Evolutionary conservation across 2,888 invertebrate genomes (phyloP), one percentile per base, ranked within the genome.

Genomic region (Nemoura dubitans): DNA sequence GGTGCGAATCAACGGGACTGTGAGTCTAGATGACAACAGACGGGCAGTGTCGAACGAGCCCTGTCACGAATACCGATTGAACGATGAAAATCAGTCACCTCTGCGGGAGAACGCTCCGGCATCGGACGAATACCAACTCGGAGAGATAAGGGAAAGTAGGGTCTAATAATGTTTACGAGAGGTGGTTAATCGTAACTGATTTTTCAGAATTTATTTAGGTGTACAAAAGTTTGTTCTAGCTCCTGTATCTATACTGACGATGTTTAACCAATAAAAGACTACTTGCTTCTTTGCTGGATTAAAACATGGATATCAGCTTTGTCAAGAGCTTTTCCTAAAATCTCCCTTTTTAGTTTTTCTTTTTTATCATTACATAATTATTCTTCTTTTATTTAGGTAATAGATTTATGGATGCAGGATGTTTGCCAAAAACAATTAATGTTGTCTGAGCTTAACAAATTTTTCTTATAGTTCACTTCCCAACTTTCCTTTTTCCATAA

Each of bases 11-110:
- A 86, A 25, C 28, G 83, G 28, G 28, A 36, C 76, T 3, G 86
- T 91, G 91, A 14, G 91, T 91, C 7, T 91, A 77, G 86, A 86
- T 85, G 87, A 87, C n/a, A 86, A 87, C 42, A 85, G 86, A 25
- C 86, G 86, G 28, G 87, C 86, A 82, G 87, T 25, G 43, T 21
- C 10, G 25, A 1, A 14, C 14, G 84, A 59, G 16, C 29, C 81
- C 27, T 81, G 81, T 30, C 81, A 81, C 29, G 81, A 81, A 21
- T 81, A 81, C n/a, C 3, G 30, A 7, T 43, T 28, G 59, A 59
- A 14, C 10, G 86, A 81, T n/a, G 86, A 85, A 21, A 80, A 83
- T 77, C 84, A 85, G 21, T 86, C 87, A 27, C 85, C 87, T 81
- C 82, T 83, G 26, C 86, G 83, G 3, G 87, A 88, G 85, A 84